Percentiles rank a stretch among this genome's conserved stretches.
Evolutionary conservation across 2,797 vertebrate genomes (phyloP).

Genomic region (Phalloptychus januarius): DNA sequence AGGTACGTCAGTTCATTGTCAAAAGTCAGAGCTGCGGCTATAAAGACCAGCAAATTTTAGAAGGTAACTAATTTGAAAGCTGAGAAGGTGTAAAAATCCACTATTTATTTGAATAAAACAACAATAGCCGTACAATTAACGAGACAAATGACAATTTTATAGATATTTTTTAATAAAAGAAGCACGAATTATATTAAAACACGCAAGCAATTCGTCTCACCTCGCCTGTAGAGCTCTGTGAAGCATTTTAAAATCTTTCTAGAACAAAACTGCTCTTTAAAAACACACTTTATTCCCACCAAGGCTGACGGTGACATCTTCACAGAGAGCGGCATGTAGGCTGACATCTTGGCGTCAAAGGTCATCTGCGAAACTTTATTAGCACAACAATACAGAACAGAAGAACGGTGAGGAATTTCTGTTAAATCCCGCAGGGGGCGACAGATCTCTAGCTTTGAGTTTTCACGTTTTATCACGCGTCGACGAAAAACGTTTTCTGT

Average conservation of each 20-base stretch:
- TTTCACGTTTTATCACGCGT: neutral
- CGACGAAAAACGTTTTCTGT: neutral
- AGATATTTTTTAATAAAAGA: neutral
- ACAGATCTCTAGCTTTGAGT: neutral
- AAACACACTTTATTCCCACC: constrained; percentile 50
- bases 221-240: constrained; percentile 56
- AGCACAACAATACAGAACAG: constrained; percentile 5
- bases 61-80: neutral
- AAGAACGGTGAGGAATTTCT: neutral
- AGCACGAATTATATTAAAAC: neutral
- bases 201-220: constrained; percentile 56
- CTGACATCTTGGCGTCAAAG: constrained; percentile 87
- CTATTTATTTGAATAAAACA: neutral
- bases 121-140: neutral
- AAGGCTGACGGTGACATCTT: constrained; percentile 75
- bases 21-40: neutral
- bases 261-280: constrained; percentile 38
- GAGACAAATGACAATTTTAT: neutral
- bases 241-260: constrained; percentile 38
- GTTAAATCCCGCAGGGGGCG: constrained; percentile 39
- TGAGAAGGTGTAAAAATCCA: neutral
- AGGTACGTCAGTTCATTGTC: too few relatives aligned
- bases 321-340: constrained; percentile 77
- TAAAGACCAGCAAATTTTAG: constrained; percentile 23
- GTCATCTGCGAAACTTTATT: constrained; percentile 76